These are phyloP conservation scores for Cygnus buccinator DNA, from an alignment of 2,113 vertebrate species.

Conservation along the genomic window DNA sequence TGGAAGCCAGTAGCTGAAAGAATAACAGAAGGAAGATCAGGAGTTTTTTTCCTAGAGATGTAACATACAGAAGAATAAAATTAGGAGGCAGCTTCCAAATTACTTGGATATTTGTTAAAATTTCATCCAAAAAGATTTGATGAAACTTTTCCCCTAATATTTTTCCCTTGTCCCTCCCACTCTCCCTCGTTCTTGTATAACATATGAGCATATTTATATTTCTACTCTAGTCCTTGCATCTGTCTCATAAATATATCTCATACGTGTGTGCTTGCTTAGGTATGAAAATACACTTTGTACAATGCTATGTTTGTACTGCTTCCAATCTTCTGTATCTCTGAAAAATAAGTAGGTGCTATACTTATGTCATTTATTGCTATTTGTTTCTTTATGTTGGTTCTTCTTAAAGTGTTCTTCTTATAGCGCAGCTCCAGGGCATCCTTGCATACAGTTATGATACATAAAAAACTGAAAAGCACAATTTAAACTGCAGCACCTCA, in stretches of 20 bases:
- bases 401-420: conserved; percentile 63
- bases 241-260: conserved; percentile 51
- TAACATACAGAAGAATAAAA: background rate
- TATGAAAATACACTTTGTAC: conserved; percentile 54
- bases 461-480: conserved; percentile 54
- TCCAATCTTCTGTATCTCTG: conserved; percentile 60
- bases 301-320: conserved; percentile 47
- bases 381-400: conserved; percentile 72
- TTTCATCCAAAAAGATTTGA: background rate
- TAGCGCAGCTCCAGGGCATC: conserved; percentile 66
- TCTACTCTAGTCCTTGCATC: background rate
- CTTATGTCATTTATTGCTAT: conserved; percentile 72
- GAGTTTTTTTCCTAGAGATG: background rate
- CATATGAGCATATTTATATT: conserved; percentile 1
- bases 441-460: conserved; percentile 63
- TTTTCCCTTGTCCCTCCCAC: background rate
- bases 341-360: conserved; percentile 64
- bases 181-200: background rate
- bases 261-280: conserved; percentile 22
- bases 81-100: background rate
- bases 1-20: background rate
- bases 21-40: background rate
- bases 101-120: background rate
- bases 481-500: conserved; percentile 62
- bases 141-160: background rate